Base-by-base conservation (phyloP, 1,140 invertebrate species). In the Leptopilina clavipes region DNA sequence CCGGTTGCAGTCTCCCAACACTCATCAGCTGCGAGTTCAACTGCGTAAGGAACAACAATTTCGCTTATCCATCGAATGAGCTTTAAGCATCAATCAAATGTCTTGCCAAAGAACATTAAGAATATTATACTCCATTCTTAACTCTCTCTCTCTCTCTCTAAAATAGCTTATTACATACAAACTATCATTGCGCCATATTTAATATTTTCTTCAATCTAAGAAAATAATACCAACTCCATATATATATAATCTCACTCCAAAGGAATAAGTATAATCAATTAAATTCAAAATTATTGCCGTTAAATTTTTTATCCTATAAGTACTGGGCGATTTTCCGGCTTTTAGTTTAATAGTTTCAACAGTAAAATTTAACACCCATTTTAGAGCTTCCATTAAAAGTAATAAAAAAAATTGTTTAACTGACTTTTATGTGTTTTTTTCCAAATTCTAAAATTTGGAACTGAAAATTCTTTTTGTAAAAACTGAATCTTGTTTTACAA, bases 11-110 rank as follows among this genome's bases (percentile, higher is more conserved):
- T 78, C 78, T 82, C 82, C 25, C 79, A 75, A 77, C 75, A 56
- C 52, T 74, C 73, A 73, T 86, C 85, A 83, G 86, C 86, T 86
- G 85, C 85, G 81, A 79, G 74, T 83, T 85, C 84, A 86, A 82
- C 84, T 86, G 83, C 78, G 81, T 44, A 45, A 43, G 71, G 44
- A 72, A 22, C 12, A 7, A 70, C 18, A 37, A 12, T 22, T 71
- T 56, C 37, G 54, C 25, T 25, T n/a, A 43, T 54, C 22, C 25
- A 74, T 40, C 56, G 17, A 72, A 52, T 12, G 54, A 8, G 59
- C 18, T 74, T 74, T 77, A 43, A 74, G 54, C 54, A 40, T 73
- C 74, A 71, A 70, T 75, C 54, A 19, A 44, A 71, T 45, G 44
- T 75, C 43, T 65, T 71, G 43, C 37, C 56, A n/a, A 56, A 76